These are phyloP conservation scores for Himalopsyche tibetana DNA, from an alignment of 2,888 invertebrate genomes.

Conservation along the genomic window DNA sequence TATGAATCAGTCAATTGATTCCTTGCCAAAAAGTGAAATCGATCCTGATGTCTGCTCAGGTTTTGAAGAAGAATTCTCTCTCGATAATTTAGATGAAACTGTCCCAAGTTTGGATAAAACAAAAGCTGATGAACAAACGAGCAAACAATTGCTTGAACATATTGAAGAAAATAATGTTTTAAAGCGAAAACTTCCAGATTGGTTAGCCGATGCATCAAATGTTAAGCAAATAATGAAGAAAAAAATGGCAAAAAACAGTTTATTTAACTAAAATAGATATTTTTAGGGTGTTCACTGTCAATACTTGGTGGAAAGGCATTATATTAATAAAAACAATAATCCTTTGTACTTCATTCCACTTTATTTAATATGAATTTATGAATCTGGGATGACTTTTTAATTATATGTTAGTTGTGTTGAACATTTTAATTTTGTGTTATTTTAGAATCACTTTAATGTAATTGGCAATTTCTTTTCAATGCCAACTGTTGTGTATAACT, in stretches of 20 bases:
- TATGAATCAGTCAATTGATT: conserved; percentile 6
- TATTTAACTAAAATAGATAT: neutral
- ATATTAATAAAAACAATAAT: no score
- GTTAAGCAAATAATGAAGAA: conserved; percentile 16
- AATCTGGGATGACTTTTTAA: no score
- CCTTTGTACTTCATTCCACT: no score
- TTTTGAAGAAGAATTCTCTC: conserved; percentile 1
- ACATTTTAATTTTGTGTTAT: no score
- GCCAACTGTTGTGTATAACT: no score
- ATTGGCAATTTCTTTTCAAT: no score
- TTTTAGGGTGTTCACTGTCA: neutral
- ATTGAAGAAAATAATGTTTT: neutral
- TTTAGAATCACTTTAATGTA: no score
- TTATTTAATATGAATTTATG: no score
- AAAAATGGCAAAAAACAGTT: conserved; percentile 2
- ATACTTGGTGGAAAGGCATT: no score
- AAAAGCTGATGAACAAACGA: neutral
- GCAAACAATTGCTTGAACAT: neutral
- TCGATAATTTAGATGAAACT: neutral
- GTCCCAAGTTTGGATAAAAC: neutral
- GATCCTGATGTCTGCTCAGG: neutral
- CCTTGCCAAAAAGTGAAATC: neutral
- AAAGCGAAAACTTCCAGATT: neutral
- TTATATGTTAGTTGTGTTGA: no score
- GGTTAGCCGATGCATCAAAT: neutral